phyloP scores from a whole-genome alignment of 2,797 vertebrate species.

The Mastacembelus armatus region DNA sequence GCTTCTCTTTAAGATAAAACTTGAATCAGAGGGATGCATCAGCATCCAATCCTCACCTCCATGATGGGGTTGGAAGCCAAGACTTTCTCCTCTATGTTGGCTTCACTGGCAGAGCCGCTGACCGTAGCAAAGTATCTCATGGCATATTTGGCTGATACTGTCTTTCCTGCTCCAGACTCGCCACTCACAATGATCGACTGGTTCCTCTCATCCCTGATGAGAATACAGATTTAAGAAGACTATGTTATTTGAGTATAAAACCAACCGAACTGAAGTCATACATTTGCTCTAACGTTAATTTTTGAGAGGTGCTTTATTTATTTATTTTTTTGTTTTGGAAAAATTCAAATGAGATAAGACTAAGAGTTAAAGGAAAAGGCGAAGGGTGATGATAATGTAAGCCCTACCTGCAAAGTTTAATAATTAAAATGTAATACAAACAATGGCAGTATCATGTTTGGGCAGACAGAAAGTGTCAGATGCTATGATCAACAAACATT shows the following conservation, averaged over 20 bases:
- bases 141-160: slow-evolving; percentile 97
- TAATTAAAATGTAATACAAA: too few species aligned
- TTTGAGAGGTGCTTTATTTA: too few species aligned
- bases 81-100: slow-evolving; percentile 96
- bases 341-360: too few species aligned
- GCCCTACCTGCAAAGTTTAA: too few species aligned
- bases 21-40: not conserved
- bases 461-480: slow-evolving; percentile 4
- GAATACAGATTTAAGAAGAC: not conserved
- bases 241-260: too few species aligned
- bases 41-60: slow-evolving; percentile 90
- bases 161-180: slow-evolving; percentile 98
- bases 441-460: not conserved
- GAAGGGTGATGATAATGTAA: not conserved
- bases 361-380: too few species aligned
- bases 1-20: not conserved
- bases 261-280: too few species aligned
- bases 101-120: slow-evolving; percentile 94
- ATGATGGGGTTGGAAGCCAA: slow-evolving; percentile 99
- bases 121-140: slow-evolving; percentile 99
- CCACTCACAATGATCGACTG: slow-evolving; percentile 99
- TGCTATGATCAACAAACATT: not conserved
- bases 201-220: slow-evolving; percentile 93
- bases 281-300: too few species aligned
- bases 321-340: too few species aligned